Evolutionary conservation across 2,797 vertebrate species (phyloP), one percentile per base, ranked within the genome.

Genomic region (Lepidocolaptes lacrymiger): DNA sequence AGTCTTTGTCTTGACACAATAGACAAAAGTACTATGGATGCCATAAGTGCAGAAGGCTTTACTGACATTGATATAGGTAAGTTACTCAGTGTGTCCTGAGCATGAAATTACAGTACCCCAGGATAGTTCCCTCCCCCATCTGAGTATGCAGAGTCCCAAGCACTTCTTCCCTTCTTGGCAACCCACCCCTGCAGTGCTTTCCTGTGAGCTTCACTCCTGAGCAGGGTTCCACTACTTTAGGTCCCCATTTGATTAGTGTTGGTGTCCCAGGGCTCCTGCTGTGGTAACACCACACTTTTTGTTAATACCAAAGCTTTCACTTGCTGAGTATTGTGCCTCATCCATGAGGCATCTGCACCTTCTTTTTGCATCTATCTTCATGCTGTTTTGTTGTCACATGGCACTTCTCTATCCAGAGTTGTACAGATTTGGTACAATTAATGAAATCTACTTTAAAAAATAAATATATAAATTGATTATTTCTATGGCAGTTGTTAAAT

Each of bases 11-110:
- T 98, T 6, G 98, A 98, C 79, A 98, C 98, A 9, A 97, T 98
- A 94, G 98, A 98, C 97, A 98, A 98, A 93, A 97, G 95, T 59
- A 98, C 96, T 1, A 76, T 97, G 94, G 98, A 98, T 93, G 98
- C 98, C 22, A 98, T 98, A 78, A 98, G 97, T 76, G 98, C 98
- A 12, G 98, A 98, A 93, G 98, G 98, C 26, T 98, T 98, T 88
- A 98, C 98, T 9, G 98, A 98, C 81, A 98, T 98, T 2, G 98
- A 98, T 62, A 97, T 98, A 71, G 98, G 98, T 98, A 69, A 97
- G 98, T 94, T 62, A 36, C 49, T 71, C 27, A 0, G 1, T n/a
- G 20, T 77, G 26, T 44, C 43, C 59, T 43, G 8, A 84, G 63
- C 20, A 1, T 36, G 67, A 43, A 34, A 17, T 80, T 15, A 8